phyloP scores from a whole-genome alignment of 2,797 vertebrate genomes.

The Telmatherina bonti region DNA sequence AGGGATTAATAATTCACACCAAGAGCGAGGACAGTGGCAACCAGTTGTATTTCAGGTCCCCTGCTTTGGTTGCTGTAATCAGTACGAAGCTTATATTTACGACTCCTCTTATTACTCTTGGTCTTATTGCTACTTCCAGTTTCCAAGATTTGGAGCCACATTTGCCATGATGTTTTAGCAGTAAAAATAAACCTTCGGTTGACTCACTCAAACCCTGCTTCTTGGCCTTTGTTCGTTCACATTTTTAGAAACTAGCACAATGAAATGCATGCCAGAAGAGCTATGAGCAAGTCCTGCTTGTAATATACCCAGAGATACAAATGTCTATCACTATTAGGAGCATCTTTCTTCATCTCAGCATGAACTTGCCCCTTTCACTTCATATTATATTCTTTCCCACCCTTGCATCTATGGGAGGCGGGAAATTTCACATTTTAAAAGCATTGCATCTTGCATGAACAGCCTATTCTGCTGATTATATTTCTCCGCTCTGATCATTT shows the following conservation, averaged over 20 bases:
- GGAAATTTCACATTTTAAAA: conserved; percentile 3
- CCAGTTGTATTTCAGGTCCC: conserved; percentile 16
- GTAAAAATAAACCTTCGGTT: background rate
- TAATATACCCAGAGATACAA: no score
- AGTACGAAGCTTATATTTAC: background rate
- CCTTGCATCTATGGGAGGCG: background rate
- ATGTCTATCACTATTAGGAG: background rate
- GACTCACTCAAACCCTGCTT: background rate
- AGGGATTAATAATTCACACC: conserved; percentile 37
- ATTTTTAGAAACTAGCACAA: no score
- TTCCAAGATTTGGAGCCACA: background rate
- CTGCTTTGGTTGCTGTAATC: background rate
- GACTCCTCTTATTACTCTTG: background rate
- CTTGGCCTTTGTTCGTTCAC: background rate
- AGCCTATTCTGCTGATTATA: conserved; percentile 8
- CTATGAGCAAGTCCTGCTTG: background rate
- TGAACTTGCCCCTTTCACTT: no score
- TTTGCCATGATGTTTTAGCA: background rate
- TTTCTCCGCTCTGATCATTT: conserved; percentile 28
- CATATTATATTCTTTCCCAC: background rate
- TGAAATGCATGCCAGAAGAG: background rate
- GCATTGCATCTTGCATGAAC: background rate
- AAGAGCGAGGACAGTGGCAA: conserved; percentile 6
- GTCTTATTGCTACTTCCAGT: conserved; percentile 8
- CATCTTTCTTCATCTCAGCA: background rate